phyloP scores from a whole-genome alignment of 2,113 vertebrate genomes.

The Cephalopholis sonnerati region DNA sequence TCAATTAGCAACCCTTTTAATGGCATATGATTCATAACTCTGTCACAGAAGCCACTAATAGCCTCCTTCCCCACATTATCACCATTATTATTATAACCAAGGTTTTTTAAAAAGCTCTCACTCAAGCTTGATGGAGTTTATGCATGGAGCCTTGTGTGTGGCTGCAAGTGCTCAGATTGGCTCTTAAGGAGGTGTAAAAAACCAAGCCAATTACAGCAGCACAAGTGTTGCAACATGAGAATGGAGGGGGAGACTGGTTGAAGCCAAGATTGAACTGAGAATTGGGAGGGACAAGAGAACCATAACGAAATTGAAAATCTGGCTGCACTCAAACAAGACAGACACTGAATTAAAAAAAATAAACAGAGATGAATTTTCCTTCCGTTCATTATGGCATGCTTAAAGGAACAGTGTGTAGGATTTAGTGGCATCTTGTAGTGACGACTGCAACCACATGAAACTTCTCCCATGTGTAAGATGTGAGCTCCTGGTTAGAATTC shows the following conservation, averaged over 20 bases:
- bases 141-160: slow-evolving; percentile 24
- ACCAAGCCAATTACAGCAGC: slow-evolving; percentile 62
- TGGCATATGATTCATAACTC: neutral
- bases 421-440: no score
- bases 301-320: slow-evolving; percentile 6
- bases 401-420: neutral
- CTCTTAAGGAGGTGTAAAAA: slow-evolving; percentile 63
- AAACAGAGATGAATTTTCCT: neutral
- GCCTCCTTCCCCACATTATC: neutral
- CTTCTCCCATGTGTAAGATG: no score
- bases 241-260: neutral
- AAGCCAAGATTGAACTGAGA: slow-evolving; percentile 33
- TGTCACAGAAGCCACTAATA: neutral
- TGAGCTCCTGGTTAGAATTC: no score
- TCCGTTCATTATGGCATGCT: neutral
- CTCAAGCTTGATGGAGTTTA: slow-evolving; percentile 3
- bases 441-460: no score
- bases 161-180: slow-evolving; percentile 45
- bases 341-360: slow-evolving; percentile 8
- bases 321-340: slow-evolving; percentile 1
- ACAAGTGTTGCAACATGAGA: slow-evolving; percentile 32
- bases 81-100: neutral
- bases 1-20: neutral
- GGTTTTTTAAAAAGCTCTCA: slow-evolving; percentile 25
- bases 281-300: slow-evolving; percentile 1